These are phyloP conservation scores for Tupiocoris notatus DNA, from an alignment of 2,888 invertebrate species.

Conservation along the genomic window DNA sequence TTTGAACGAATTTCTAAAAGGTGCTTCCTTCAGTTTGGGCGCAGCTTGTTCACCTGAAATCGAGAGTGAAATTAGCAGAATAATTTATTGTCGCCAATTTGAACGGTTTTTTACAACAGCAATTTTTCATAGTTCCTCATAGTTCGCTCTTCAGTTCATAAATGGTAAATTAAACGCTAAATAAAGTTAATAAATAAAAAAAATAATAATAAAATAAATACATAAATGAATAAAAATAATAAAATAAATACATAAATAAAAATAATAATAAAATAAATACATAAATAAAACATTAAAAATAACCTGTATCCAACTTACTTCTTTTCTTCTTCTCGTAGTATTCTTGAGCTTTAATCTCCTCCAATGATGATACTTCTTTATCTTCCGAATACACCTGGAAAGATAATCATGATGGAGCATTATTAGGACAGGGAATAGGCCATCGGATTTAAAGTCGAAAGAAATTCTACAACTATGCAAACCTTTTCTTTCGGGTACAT, in stretches of 20 bases:
- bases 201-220: too few relatives aligned
- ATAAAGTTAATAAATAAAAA: too few relatives aligned
- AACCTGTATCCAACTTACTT: background rate
- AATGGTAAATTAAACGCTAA: too few relatives aligned
- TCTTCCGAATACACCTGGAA: constrained; percentile 25
- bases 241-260: too few relatives aligned
- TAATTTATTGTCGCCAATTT: too few relatives aligned
- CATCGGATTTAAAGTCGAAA: background rate
- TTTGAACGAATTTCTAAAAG: background rate
- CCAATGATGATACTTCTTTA: constrained; percentile 55
- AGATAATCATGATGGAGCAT: background rate
- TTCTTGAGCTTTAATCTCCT: constrained; percentile 54
- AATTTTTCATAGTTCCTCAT: too few relatives aligned
- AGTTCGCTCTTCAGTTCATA: too few relatives aligned
- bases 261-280: too few relatives aligned
- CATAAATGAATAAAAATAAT: too few relatives aligned
- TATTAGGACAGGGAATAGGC: background rate
- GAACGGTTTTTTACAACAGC: too few relatives aligned
- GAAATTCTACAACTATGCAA: background rate
- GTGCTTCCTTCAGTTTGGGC: background rate
- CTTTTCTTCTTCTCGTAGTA: constrained; percentile 37
- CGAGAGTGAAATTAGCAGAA: background rate
- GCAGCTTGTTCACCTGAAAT: background rate
- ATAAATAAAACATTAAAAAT: too few relatives aligned
- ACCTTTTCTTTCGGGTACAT: constrained; percentile 69